Evolutionary conservation across 2,797 vertebrate genomes (phyloP).

Genomic region (Spinus olivaceus): DNA sequence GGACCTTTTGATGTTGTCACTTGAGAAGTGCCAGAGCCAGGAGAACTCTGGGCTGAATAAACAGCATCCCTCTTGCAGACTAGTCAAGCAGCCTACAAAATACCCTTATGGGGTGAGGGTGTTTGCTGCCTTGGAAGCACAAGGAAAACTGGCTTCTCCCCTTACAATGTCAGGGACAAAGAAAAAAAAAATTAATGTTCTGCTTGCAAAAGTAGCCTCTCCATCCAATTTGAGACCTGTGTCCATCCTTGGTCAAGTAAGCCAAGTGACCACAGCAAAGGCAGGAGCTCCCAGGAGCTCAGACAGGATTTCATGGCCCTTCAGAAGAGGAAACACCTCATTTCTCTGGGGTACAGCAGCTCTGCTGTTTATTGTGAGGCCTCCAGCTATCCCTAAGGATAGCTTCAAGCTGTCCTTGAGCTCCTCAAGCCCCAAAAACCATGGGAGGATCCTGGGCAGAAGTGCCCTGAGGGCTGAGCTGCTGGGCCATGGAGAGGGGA

Average conservation of each 20-base stretch:
- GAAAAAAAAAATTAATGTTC: not conserved
- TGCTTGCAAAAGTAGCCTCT: not conserved
- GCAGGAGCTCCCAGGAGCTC: not conserved
- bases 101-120: not conserved
- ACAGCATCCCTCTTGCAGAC: not conserved
- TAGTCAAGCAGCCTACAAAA: conserved; percentile 13
- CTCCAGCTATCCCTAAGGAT: not conserved
- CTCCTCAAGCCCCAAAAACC: not conserved
- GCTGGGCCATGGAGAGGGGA: not conserved
- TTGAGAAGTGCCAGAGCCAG: conserved; percentile 54
- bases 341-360: not conserved
- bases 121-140: not conserved
- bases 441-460: accelerated
- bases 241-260: accelerated
- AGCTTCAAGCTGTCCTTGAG: not conserved
- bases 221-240: not conserved
- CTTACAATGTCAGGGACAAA: not conserved
- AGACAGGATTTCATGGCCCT: not conserved
- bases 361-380: not conserved
- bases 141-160: not conserved
- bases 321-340: accelerated
- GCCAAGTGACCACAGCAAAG: not conserved
- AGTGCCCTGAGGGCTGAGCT: not conserved
- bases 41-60: conserved; percentile 18
- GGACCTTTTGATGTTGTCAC: conserved; percentile 2